Percentiles rank a stretch among this genome's conserved stretches.
These are phyloP conservation scores for Andinoacara biseriatus DNA, from an alignment of 2,113 vertebrate species.

Conservation along the genomic window DNA sequence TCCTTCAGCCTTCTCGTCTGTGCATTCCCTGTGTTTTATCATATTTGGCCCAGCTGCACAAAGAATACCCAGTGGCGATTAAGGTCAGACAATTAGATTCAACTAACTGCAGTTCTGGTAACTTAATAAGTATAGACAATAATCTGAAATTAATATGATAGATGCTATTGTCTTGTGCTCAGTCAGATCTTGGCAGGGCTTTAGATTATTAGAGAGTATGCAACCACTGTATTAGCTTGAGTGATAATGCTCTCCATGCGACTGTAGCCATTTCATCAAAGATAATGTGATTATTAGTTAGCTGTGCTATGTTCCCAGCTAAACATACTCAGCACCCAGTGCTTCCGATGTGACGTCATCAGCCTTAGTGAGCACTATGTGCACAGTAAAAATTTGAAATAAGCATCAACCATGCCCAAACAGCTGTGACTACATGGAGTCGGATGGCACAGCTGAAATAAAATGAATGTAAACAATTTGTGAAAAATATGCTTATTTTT, in stretches of 20 bases:
- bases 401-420: constrained; percentile 35
- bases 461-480: background rate
- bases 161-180: constrained; percentile 55
- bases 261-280: constrained; percentile 53
- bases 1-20: constrained; percentile 26
- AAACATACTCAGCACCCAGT: constrained; percentile 34
- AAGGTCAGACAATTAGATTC: constrained; percentile 62
- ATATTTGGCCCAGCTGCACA: constrained; percentile 46
- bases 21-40: constrained; percentile 38
- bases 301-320: constrained; percentile 42
- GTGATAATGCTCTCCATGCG: constrained; percentile 36
- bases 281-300: constrained; percentile 58
- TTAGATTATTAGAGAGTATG: constrained; percentile 42
- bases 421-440: constrained; percentile 46
- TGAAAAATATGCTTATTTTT: background rate
- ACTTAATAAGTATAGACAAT: constrained; percentile 67
- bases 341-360: background rate
- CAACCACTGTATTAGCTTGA: constrained; percentile 54
- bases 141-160: constrained; percentile 68
- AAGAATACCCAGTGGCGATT: constrained; percentile 60
- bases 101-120: constrained; percentile 31
- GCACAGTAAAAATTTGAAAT: constrained; percentile 46
- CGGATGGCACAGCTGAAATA: constrained; percentile 14
- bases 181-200: constrained; percentile 52
- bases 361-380: background rate